Conservation (phyloP, 23 tunicate species). For the Halocynthia aurantium region DNA sequence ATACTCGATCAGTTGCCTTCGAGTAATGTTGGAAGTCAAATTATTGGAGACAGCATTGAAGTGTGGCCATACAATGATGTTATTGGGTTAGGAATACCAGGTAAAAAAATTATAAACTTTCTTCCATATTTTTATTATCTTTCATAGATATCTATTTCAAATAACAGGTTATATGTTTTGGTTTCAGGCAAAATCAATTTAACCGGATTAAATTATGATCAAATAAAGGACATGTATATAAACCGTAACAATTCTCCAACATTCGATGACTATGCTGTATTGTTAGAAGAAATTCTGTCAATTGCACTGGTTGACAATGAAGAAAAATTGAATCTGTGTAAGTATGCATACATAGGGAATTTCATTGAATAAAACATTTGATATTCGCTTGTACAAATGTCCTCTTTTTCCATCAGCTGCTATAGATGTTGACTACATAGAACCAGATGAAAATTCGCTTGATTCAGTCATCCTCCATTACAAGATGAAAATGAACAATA, state of each 20-base stretch:
- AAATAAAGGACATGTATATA: constrained; percentile 30
- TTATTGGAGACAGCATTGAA: constrained; percentile 12
- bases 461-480: constrained; percentile 41
- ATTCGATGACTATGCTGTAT: not conserved
- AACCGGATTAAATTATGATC: constrained; percentile 24
- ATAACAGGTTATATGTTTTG: not conserved
- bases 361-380: too few relatives aligned
- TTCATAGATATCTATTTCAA: not conserved
- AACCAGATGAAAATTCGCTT: constrained; percentile 32
- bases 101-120: constrained; percentile 11
- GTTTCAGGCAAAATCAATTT: constrained; percentile 38
- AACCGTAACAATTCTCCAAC: constrained; percentile 2
- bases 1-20: not conserved
- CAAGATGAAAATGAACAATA: constrained; percentile 40
- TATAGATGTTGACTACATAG: constrained; percentile 50
- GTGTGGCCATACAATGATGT: constrained; percentile 38
- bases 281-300: not conserved
- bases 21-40: not conserved
- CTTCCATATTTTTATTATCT: not conserved
- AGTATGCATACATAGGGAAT: not conserved
- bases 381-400: too few relatives aligned
- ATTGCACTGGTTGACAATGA: not conserved
- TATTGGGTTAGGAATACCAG: constrained; percentile 51
- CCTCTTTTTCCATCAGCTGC: constrained; percentile 18
- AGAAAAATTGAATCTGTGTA: not conserved